Evolutionary conservation across 2,888 invertebrate genomes (phyloP).

Genomic region (Ophioninae sp.): DNA sequence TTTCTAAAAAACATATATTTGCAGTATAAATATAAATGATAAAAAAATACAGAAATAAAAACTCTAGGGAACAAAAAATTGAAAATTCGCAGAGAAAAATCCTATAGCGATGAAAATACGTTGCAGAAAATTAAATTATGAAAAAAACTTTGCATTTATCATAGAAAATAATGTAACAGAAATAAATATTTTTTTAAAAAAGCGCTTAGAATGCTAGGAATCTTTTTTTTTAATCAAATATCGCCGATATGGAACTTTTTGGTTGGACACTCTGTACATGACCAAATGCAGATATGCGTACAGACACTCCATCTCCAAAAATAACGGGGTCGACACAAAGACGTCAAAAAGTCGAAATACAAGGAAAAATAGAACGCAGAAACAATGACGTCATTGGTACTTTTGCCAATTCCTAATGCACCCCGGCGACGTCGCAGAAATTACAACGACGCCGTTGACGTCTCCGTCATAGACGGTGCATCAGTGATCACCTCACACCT

Average conservation of each 20-base stretch:
- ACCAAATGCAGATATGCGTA: not conserved
- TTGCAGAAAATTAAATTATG: too few relatives aligned
- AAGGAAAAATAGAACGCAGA: conserved; percentile 8
- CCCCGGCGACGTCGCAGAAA: conserved; percentile 27
- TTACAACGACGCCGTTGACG: conserved; percentile 10
- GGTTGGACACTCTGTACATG: not conserved
- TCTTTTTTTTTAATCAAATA: too few relatives aligned
- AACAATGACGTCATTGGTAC: conserved; percentile 24
- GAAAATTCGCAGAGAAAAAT: too few relatives aligned
- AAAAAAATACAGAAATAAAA: too few relatives aligned
- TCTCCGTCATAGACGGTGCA: conserved; percentile 23
- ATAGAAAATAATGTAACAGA: too few relatives aligned
- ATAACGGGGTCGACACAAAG: conserved; percentile 21
- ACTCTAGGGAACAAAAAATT: too few relatives aligned
- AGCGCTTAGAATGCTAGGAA: not conserved
- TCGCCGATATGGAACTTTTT: too few relatives aligned
- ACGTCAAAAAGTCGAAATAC: conserved; percentile 5
- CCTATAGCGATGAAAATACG: too few relatives aligned
- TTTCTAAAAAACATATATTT: too few relatives aligned
- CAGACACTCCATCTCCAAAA: conserved; percentile 15
- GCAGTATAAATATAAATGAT: too few relatives aligned
- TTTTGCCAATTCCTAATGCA: conserved; percentile 7
- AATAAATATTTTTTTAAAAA: too few relatives aligned
- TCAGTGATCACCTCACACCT: not conserved
- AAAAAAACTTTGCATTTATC: too few relatives aligned